phyloP scores from a whole-genome alignment of 2,113 vertebrate genomes.

The Sialia sialis region DNA sequence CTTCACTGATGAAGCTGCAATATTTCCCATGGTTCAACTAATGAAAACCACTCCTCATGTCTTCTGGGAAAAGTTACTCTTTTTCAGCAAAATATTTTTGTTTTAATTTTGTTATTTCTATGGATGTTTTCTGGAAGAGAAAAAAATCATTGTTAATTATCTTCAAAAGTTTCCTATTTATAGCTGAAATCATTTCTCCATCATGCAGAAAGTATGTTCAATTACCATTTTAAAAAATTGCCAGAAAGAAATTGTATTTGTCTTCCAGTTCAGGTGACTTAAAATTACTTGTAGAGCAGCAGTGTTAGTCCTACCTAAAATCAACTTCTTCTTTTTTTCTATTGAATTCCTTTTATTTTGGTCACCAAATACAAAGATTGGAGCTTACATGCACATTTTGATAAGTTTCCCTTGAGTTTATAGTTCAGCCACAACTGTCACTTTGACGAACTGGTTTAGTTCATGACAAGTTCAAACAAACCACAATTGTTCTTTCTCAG shows the following conservation, averaged over 20 bases:
- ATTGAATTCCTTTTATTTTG: neutral
- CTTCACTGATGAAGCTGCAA: slow-evolving; percentile 47
- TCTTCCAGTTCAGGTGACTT: neutral
- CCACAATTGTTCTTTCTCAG: neutral
- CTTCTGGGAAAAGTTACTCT: slow-evolving; percentile 19
- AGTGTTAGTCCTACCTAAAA: neutral
- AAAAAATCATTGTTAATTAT: slow-evolving; percentile 49
- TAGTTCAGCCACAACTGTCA: neutral
- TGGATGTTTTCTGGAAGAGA: slow-evolving; percentile 8
- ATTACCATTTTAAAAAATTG: neutral
- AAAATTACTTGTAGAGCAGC: neutral
- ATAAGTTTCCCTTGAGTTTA: slow-evolving; percentile 4
- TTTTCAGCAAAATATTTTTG: slow-evolving; percentile 53
- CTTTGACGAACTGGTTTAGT: slow-evolving; percentile 7
- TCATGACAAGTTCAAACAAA: slow-evolving; percentile 43
- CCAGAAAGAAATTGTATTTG: neutral
- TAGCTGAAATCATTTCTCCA: neutral
- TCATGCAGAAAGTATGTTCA: neutral
- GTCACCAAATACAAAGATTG: neutral
- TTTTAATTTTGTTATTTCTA: slow-evolving; percentile 52
- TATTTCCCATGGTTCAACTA: slow-evolving; percentile 66
- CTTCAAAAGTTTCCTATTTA: slow-evolving; percentile 39
- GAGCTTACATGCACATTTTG: neutral
- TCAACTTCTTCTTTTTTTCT: neutral
- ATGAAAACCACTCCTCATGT: slow-evolving; percentile 59